A percentile compares a stretch with the other conserved stretches of the same genome.
Evolutionary conservation across 2,113 vertebrate species (phyloP).

Genomic region (Astatotilapia flaviijosephi): DNA sequence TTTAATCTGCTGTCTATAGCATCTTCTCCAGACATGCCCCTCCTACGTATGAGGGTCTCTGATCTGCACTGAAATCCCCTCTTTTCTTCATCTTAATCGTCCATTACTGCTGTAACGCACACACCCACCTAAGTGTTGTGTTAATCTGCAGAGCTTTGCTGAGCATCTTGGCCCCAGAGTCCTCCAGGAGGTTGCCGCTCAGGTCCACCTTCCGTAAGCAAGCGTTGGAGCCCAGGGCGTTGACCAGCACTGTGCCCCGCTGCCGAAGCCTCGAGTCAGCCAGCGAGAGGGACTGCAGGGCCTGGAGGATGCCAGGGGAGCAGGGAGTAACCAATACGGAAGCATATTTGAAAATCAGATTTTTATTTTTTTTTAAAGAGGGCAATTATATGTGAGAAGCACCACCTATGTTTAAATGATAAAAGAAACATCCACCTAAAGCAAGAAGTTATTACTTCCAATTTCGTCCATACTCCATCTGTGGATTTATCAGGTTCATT

Average conservation of each 20-base stretch:
- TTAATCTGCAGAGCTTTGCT: constrained; percentile 90
- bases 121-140: constrained; percentile 78
- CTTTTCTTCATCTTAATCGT: not conserved
- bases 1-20: not conserved
- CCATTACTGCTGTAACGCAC: not conserved
- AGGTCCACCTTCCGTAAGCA: constrained; percentile 84
- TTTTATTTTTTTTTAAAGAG: fast-evolving
- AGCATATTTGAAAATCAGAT: not conserved
- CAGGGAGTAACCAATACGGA: not conserved
- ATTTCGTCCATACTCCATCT: not conserved
- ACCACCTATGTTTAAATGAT: not conserved
- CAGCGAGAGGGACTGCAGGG: constrained; percentile 82
- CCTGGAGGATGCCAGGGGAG: constrained; percentile 46
- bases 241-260: constrained; percentile 83
- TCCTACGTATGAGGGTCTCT: not conserved
- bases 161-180: constrained; percentile 87
- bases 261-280: constrained; percentile 84
- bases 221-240: constrained; percentile 84
- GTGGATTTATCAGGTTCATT: not conserved
- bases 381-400: not conserved
- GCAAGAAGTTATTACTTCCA: not conserved
- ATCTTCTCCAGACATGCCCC: not conserved
- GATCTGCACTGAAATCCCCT: not conserved
- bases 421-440: not conserved
- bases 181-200: constrained; percentile 86